These are phyloP conservation scores for Aviceda subcristata DNA, from an alignment of 2,113 vertebrate genomes.

Conservation along the genomic window DNA sequence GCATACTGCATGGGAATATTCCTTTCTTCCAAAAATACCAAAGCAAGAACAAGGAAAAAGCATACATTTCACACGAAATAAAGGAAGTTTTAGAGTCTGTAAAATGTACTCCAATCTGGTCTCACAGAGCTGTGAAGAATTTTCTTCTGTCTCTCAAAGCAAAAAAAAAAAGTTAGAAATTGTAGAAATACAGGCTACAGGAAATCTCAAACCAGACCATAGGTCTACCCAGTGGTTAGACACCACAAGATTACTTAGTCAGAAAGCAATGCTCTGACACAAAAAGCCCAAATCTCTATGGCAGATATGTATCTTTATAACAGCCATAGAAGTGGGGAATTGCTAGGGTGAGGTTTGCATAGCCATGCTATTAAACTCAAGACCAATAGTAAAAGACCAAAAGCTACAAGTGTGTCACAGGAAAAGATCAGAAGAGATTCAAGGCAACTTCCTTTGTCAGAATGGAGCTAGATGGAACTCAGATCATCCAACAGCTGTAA, in stretches of 20 bases:
- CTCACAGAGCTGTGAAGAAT: background rate
- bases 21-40: background rate
- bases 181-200: background rate
- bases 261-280: background rate
- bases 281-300: background rate
- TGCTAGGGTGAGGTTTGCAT: background rate
- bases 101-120: background rate
- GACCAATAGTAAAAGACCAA: background rate
- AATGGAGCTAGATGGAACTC: background rate
- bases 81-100: background rate
- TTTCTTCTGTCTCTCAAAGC: background rate
- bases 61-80: background rate
- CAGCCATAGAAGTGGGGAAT: background rate
- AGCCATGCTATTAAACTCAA: background rate
- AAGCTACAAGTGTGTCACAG: background rate
- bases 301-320: background rate
- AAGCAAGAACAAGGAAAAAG: background rate
- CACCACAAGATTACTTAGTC: background rate
- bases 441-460: background rate
- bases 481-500: background rate
- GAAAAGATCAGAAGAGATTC: background rate
- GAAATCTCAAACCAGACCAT: background rate
- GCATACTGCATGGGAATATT: background rate
- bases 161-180: background rate
- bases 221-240: background rate